Base-by-base conservation (phyloP, 2,797 vertebrate species). In the Fistularia commersonii region DNA sequence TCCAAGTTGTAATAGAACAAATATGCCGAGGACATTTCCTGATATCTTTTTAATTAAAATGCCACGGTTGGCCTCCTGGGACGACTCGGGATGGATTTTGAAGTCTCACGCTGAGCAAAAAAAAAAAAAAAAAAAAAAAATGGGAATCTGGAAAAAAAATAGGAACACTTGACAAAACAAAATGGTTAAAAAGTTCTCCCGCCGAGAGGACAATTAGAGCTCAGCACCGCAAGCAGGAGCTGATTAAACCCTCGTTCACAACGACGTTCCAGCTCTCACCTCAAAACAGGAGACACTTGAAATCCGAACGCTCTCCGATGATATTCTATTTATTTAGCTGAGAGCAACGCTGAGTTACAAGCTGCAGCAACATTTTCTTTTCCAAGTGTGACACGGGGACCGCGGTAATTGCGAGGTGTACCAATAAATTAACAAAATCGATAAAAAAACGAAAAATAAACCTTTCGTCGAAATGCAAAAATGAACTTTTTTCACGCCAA, bases 271-370 rank as follows among this genome's bases (percentile, higher is more conserved):
- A 61, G 67, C 73, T 51, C 69, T 76, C 69, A 75, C 72, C 67
- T 76, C 77, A 43, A 75, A 72, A 74, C 74, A 75, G 70, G 75
- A 71, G 76, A 79, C 67, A 64, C 77, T 79, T 77, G 61, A 79
- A 80, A 77, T 64, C 53, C 60, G 63, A 75, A 77, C 55, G 38
- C 51, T 66, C 64, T 72, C 67, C 48, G 54, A 57, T 48, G 55
- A 57, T 5, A 51, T 51, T 72, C 14, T 45, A 51, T 70, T 65
- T 76, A 66, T 80, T 80, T 69, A 75, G 69, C 53, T 49, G 60
- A 61, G 54, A 66, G 57, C 57, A 70, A 68, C 73, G 50, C 57
- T 23, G 23, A 23, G 23, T 23, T 23, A 23, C 23, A 23, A 59
- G 57, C 60, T 60, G 64, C 53, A 63, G 61, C 54, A 72, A 69